Percentiles rank a stretch among this genome's conserved stretches.
phyloP scores from a whole-genome alignment of 2,797 vertebrate genomes.

The Tympanoctomys barrerae region DNA sequence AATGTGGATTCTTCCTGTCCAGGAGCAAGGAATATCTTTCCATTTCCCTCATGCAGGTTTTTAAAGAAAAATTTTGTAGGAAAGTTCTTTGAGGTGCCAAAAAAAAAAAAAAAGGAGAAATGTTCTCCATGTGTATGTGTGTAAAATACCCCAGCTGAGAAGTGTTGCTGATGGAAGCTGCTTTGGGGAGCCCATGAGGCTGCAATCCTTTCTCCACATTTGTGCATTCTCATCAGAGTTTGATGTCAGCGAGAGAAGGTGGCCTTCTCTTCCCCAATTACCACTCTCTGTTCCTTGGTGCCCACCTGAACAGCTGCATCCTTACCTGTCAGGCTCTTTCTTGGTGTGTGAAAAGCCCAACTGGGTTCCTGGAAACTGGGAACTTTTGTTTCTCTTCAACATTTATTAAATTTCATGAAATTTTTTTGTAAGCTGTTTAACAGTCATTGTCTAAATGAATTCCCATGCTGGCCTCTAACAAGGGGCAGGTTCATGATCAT shows the following conservation, averaged over 20 bases:
- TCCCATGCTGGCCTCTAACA: background rate
- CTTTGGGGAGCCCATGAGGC: slow-evolving; percentile 1
- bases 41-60: background rate
- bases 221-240: slow-evolving; percentile 65
- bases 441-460: slow-evolving; percentile 9
- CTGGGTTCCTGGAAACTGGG: slow-evolving; percentile 46
- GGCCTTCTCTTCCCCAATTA: slow-evolving; percentile 70
- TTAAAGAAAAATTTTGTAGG: background rate
- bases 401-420: slow-evolving; percentile 48
- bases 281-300: slow-evolving; percentile 79
- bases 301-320: slow-evolving; percentile 68
- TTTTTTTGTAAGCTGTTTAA: slow-evolving; percentile 19
- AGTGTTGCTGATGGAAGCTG: slow-evolving; percentile 37
- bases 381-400: slow-evolving; percentile 64
- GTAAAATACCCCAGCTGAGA: slow-evolving; percentile 65
- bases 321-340: slow-evolving; percentile 70
- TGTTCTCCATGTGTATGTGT: slow-evolving; percentile 17
- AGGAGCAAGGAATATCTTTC: too few relatives aligned
- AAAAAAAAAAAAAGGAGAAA: slow-evolving; percentile 37
- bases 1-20: too few relatives aligned
- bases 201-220: slow-evolving; percentile 66
- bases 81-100: slow-evolving; percentile 12
- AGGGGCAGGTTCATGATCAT: background rate
- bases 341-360: slow-evolving; percentile 53
- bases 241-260: slow-evolving; percentile 69